Percentiles rank a stretch among this genome's conserved stretches.
phyloP scores from a whole-genome alignment of 1,140 invertebrate genomes.

The Drosophila navojoa region DNA sequence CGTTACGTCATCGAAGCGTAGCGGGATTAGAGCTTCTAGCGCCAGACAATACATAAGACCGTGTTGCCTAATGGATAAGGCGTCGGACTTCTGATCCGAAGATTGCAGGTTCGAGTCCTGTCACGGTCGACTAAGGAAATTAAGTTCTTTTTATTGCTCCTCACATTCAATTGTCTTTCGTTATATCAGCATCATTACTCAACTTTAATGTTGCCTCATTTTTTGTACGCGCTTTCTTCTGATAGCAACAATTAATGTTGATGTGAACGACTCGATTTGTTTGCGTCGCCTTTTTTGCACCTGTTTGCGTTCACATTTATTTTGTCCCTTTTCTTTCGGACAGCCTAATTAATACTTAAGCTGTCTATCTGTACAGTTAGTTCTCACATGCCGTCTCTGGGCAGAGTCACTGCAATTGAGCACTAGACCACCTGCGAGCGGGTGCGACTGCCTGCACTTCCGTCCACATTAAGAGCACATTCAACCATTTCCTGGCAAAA shows the following conservation, averaged over 20 bases:
- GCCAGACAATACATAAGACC: slow-evolving; percentile 15
- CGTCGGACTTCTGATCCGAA: slow-evolving; percentile 73
- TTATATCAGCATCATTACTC: slow-evolving; percentile 41
- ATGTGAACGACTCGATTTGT: slow-evolving; percentile 69
- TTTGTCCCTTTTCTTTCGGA: slow-evolving; percentile 3
- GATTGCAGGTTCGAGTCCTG: slow-evolving; percentile 74
- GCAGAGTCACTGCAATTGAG: background rate
- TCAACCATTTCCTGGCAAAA: slow-evolving; percentile 17
- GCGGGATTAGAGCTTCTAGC: slow-evolving; percentile 15
- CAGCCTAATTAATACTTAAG: slow-evolving; percentile 49
- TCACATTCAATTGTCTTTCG: slow-evolving; percentile 34
- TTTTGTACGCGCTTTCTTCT: background rate
- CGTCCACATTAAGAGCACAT: slow-evolving; percentile 16
- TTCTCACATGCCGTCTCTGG: slow-evolving; percentile 14
- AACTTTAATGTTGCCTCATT: slow-evolving; percentile 29
- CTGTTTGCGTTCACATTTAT: slow-evolving; percentile 11
- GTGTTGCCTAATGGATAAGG: slow-evolving; percentile 75
- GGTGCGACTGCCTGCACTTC: background rate
- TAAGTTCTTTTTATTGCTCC: no score
- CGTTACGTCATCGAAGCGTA: slow-evolving; percentile 11
- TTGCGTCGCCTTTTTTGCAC: slow-evolving; percentile 21
- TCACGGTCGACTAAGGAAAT: slow-evolving; percentile 49
- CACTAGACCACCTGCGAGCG: background rate
- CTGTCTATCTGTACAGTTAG: slow-evolving; percentile 9
- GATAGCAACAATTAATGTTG: slow-evolving; percentile 32